These are phyloP conservation scores for Pituophis catenifer DNA, from an alignment of 2,113 vertebrate genomes.

Conservation along the genomic window DNA sequence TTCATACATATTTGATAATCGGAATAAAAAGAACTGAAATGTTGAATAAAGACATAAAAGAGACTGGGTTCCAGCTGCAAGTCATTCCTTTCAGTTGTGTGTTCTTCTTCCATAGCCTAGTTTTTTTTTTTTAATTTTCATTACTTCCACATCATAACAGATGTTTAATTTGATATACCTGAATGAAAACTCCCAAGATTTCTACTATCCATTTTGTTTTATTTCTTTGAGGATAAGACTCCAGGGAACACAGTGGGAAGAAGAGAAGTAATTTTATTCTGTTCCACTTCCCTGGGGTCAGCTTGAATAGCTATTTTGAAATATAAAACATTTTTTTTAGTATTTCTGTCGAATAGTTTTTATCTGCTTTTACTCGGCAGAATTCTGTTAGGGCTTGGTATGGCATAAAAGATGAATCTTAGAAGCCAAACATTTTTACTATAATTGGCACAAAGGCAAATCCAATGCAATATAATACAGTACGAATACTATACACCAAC, in stretches of 20 bases:
- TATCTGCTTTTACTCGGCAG: neutral
- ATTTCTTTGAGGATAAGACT: neutral
- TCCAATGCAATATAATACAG: neutral
- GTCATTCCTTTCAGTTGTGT: constrained; percentile 1
- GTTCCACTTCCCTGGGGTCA: neutral
- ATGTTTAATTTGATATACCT: neutral
- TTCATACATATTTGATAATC: constrained; percentile 54
- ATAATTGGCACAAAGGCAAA: neutral
- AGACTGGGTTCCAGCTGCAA: constrained; percentile 27
- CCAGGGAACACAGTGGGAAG: neutral
- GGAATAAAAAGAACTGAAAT: constrained; percentile 61
- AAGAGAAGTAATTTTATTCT: neutral
- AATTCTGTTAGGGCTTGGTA: neutral
- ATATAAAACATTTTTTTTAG: neutral
- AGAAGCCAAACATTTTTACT: neutral
- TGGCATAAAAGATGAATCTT: neutral
- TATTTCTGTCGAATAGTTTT: neutral
- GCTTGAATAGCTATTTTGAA: neutral
- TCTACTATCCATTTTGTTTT: neutral
- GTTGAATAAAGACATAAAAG: constrained; percentile 71
- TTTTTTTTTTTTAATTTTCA: neutral
- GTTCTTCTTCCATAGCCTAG: neutral
- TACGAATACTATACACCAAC: neutral
- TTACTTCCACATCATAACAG: neutral
- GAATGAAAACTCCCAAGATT: neutral